Evolutionary conservation across 2,797 vertebrate species (phyloP).

Genomic region (Dallia pectoralis): DNA sequence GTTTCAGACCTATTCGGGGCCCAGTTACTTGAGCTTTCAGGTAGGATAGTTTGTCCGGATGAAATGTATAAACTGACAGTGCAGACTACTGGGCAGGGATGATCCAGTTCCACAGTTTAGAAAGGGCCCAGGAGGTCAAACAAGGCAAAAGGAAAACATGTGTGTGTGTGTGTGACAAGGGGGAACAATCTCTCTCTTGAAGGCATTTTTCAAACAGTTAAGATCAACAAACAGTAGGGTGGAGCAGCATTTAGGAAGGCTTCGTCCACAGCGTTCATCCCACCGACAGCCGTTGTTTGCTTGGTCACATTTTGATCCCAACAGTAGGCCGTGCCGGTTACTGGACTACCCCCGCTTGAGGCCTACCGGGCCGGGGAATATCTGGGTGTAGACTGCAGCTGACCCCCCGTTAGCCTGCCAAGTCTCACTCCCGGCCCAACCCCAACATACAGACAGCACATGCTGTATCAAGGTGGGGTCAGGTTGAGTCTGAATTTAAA

Average conservation of each 20-base stretch:
- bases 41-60: too few relatives aligned
- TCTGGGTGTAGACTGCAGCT: not conserved
- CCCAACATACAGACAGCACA: not conserved
- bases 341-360: not conserved
- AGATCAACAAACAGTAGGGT: conserved; percentile 40
- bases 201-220: conserved; percentile 33
- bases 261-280: conserved; percentile 31
- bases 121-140: not conserved
- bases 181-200: not conserved
- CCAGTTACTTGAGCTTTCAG: too few relatives aligned
- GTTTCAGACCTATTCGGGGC: too few relatives aligned
- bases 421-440: not conserved
- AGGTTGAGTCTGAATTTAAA: not conserved
- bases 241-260: conserved; percentile 37
- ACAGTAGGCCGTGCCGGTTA: not conserved
- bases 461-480: conserved; percentile 7
- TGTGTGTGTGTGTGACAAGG: conserved; percentile 27
- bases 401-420: not conserved
- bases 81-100: not conserved
- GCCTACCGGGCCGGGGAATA: not conserved
- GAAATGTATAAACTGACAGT: too few relatives aligned
- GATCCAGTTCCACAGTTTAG: not conserved
- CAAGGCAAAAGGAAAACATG: conserved; percentile 23
- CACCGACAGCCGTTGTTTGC: not conserved
- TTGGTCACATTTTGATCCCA: not conserved